Percentiles rank a stretch among this genome's conserved stretches.
Evolutionary conservation across 2,113 vertebrate genomes (phyloP).

Genomic region (Ellobius talpinus): DNA sequence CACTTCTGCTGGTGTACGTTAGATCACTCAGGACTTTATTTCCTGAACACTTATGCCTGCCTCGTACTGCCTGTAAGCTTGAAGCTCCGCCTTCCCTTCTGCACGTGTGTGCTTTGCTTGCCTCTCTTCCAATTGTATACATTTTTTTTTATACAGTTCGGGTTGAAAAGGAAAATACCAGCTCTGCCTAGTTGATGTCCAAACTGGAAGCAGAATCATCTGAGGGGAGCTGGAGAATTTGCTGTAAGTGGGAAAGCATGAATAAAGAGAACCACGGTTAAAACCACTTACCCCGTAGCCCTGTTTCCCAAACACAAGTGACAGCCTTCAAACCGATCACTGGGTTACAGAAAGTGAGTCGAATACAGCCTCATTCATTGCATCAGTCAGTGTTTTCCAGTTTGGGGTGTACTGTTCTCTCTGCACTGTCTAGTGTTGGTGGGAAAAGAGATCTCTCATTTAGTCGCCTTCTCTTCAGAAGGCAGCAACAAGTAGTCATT

Average conservation of each 20-base stretch:
- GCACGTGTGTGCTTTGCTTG: not conserved
- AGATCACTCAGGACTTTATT: conserved; percentile 62
- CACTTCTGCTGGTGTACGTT: not conserved
- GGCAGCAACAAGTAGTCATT: conserved; percentile 74
- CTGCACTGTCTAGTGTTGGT: conserved; percentile 57
- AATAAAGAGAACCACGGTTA: not conserved
- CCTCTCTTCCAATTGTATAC: not conserved
- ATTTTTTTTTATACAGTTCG: not conserved
- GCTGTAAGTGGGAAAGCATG: not conserved
- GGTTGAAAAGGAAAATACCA: not conserved
- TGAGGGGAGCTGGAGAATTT: not conserved
- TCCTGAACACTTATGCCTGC: conserved; percentile 61
- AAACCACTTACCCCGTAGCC: not conserved
- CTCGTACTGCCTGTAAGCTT: conserved; percentile 56
- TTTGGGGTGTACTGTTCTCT: not conserved
- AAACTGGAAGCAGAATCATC: not conserved
- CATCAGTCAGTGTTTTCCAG: not conserved
- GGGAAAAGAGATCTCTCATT: conserved; percentile 62
- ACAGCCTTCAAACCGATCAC: conserved; percentile 44
- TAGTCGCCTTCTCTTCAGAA: conserved; percentile 67
- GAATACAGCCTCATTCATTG: conserved; percentile 4
- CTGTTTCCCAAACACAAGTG: not conserved
- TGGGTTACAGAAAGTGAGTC: conserved; percentile 11
- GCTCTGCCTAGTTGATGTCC: not conserved
- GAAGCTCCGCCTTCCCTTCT: not conserved